Base-by-base conservation (phyloP, 2,797 vertebrate genomes). In the Acanthis flammea region DNA sequence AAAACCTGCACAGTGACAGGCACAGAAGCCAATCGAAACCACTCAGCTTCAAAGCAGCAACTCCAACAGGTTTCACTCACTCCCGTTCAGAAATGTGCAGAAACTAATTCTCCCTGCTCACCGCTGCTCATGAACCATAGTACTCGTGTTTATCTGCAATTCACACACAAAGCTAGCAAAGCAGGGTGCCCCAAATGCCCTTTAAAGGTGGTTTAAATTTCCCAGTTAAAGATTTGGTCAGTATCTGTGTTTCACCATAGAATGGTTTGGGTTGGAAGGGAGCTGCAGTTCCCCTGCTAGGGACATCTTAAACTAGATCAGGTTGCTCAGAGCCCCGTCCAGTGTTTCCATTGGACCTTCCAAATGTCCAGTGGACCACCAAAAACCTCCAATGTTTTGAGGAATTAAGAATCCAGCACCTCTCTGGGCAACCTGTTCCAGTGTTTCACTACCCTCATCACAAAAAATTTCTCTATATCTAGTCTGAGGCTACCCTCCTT, bases 391-490 rank as follows among this genome's bases (percentile, higher is more conserved):
- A 58, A 10, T 6, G 5, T 41, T 79, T 41, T 62, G 41, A 71
- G n/a, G 14, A 44, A 71, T 53, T 21, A 18, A 41, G 31, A 17
- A 33, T 14, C 24, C 12, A 51, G 12, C 15, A 30, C 35, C 25
- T 24, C 41, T 57, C 47, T 24, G 16, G 21, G 8, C 41, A 74
- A 39, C 27, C 31, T 35, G 31, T 8, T 24, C 12, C 48, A 37
- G 21, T 19, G 16, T 35, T 54, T 42, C 30, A 70, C 6, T 19
- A 70, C 3, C 3, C 12, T 27, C 47, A 73, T 0, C 0, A 0
- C 35, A 61, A 77, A 81, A 63, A 39, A 16, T 0, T 3, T 42
- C 28, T n/a, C 31, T 51, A 0, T 18, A 65, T 12, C 50, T 39
- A 31, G 7, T 47, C 51, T 37, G 2, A 68, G 73, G 18, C 31